These are phyloP conservation scores for Cheilosia variabilis DNA, from an alignment of 2,888 invertebrate genomes.

Conservation along the genomic window DNA sequence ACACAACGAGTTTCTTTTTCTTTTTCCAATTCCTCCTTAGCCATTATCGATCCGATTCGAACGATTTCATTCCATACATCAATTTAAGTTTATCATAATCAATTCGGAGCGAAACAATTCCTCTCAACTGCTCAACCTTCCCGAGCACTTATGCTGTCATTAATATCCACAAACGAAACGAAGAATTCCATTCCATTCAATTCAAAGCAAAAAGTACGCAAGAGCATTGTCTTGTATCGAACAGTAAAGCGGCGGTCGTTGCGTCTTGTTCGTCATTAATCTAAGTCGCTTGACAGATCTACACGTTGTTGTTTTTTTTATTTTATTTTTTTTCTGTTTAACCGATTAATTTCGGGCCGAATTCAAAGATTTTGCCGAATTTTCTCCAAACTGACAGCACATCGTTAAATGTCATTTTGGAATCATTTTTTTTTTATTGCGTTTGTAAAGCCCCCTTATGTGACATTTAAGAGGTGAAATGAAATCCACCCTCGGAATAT, in stretches of 20 bases:
- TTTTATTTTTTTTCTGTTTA: constrained; percentile 21
- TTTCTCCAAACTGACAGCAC: constrained; percentile 5
- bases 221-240: not conserved
- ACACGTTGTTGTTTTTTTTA: constrained; percentile 17
- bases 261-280: constrained; percentile 63
- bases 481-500: constrained; percentile 14
- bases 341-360: constrained; percentile 53
- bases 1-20: constrained; percentile 14
- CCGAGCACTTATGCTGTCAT: constrained; percentile 46
- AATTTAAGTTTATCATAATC: constrained; percentile 54
- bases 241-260: constrained; percentile 9
- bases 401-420: not conserved
- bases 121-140: constrained; percentile 24
- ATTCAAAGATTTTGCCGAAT: constrained; percentile 31
- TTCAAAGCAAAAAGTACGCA: constrained; percentile 15
- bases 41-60: constrained; percentile 11
- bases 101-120: constrained; percentile 19
- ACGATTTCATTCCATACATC: not conserved
- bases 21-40: not conserved
- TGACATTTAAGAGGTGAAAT: constrained; percentile 22
- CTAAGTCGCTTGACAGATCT: constrained; percentile 61
- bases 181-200: constrained; percentile 51
- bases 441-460: not conserved
- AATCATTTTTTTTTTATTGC: not conserved
- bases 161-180: constrained; percentile 51